Evolutionary conservation across 2,113 vertebrate species (phyloP).

Genomic region (Alligator sinensis): DNA sequence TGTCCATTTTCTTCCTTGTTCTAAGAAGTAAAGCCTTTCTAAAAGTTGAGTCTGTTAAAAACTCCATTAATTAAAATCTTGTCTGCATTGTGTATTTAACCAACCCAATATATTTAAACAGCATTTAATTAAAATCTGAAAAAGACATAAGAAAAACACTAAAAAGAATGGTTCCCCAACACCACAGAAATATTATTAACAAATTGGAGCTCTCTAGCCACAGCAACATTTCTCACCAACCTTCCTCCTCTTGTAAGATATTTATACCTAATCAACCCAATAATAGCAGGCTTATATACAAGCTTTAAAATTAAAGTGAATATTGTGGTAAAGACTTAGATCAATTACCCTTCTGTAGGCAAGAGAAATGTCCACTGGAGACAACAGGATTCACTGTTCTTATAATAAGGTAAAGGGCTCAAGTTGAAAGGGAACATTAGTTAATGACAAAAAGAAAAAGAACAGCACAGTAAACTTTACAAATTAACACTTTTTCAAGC

Average conservation of each 20-base stretch:
- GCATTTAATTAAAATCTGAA: neutral
- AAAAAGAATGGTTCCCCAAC: neutral
- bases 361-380: neutral
- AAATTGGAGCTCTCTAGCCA: neutral
- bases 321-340: neutral
- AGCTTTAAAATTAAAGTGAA: too few relatives aligned
- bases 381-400: neutral
- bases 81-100: neutral
- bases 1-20: too few relatives aligned
- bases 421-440: neutral
- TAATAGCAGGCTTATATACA: too few relatives aligned
- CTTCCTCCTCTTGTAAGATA: too few relatives aligned
- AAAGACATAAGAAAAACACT: neutral
- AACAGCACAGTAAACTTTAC: neutral
- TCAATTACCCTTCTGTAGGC: neutral
- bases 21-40: too few relatives aligned
- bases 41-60: neutral
- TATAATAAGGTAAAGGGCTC: neutral
- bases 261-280: too few relatives aligned
- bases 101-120: fast-evolving
- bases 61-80: neutral
- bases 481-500: neutral
- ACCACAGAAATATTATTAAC: neutral
- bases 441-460: neutral
- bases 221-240: neutral